Base-by-base conservation (phyloP, 2,888 invertebrate genomes). In the Drosophila buzzatii region DNA sequence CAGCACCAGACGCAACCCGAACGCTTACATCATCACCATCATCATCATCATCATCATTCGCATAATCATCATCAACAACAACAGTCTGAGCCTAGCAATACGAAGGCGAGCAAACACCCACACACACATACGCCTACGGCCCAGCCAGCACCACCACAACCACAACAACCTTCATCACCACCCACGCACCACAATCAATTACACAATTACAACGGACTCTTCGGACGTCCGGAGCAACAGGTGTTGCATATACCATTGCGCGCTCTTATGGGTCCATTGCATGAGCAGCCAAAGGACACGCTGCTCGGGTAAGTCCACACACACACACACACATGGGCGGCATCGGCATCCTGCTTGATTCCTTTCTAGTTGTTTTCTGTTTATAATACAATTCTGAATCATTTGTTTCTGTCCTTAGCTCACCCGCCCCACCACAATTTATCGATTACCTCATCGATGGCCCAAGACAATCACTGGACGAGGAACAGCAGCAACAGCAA, bases 361-460 rank as follows among this genome's bases (percentile, higher is more conserved):
- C 16, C 5, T 9, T 37, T 37, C 52, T 16, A 9, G 5, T 23
- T 16, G 35, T 33, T 9, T 37, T 37, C 23, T 20, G 14, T 23
- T 51, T 37, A 16, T 37, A 53, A 23, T 9, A 37, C 9, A 16
- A 35, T 4, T 8, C 16, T 53, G 6, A 27, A 20, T 23, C 23
- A 23, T 8, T 39, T 5, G 33, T n/a, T 9, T 45, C n/a, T n/a
- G n/a, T 41, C 8, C 41, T 10, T n/a, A 76, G 74, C 23, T 70
- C 82, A 18, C 72, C 90, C 23, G 79, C 84, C 3, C 73, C 89
- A 0, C 70, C 86, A 4, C 86, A 86, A 33, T 92, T 87, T 49
- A 85, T 91, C 35, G 91, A 92, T 58, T 92, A 92, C 57, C 73
- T 91, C 37, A 89, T 92, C 55, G 92, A 92, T 41, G 92, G 91